A percentile compares a stretch with the other conserved stretches of the same genome.
Conservation (phyloP, 2,888 invertebrate species). For the Schizaphis graminum region DNA sequence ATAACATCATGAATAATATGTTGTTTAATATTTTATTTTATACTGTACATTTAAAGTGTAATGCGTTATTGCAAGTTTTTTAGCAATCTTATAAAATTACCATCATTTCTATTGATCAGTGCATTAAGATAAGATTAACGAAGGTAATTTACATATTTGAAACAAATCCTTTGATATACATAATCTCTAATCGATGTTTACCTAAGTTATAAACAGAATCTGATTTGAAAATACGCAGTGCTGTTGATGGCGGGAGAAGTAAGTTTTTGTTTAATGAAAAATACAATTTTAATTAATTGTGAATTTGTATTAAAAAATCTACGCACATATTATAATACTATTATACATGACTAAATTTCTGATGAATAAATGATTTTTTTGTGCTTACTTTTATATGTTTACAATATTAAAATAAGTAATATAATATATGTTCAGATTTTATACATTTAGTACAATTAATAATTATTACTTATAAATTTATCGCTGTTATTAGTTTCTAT, state of each 20-base stretch:
- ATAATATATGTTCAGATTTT: background rate
- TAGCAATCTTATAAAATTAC: background rate
- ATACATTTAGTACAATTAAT: background rate
- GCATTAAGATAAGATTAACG: background rate
- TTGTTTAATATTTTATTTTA: background rate
- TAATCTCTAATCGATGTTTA: slow-evolving; percentile 7
- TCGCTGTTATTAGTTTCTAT: background rate
- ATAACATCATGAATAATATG: background rate
- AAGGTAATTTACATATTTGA: slow-evolving; percentile 15
- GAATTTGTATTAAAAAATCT: background rate
- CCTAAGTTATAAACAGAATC: background rate
- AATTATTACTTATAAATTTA: background rate
- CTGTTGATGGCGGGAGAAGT: background rate
- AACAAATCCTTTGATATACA: slow-evolving; percentile 14
- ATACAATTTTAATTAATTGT: background rate
- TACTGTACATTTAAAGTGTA: background rate
- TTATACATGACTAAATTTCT: background rate
- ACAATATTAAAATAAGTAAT: background rate
- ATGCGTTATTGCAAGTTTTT: background rate
- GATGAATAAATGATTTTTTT: background rate
- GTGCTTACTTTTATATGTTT: background rate
- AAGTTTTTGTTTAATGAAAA: background rate
- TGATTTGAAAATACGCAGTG: background rate
- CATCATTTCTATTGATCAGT: background rate
- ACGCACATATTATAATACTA: background rate